Base-by-base conservation (phyloP, 35 echinoderm and acorn worm genomes). In the Eucidaris tribuloides region DNA sequence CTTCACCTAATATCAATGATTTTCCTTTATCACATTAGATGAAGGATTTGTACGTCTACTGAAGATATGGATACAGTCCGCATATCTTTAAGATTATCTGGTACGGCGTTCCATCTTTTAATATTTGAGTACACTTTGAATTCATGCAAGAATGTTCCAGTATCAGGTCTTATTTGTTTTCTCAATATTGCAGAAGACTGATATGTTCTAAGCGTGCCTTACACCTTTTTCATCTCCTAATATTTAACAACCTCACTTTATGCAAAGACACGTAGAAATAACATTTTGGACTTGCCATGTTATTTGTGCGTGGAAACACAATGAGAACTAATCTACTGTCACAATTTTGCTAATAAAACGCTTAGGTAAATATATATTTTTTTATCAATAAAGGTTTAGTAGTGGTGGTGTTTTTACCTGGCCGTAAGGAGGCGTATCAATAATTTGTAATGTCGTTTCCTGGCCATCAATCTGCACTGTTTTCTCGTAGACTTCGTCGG, bases 391-490 rank as follows among this genome's bases (percentile, higher is more conserved):
- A 5, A 4, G 5, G 20, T 2, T 76, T 25, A 3, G 41, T 42
- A 33, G 2, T 7, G 27, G 3, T 31, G 23, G 30, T 55, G 20
- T 32, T n/a, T 46, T 84, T 77, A 90, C 88, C 80, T 78, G 88
- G n/a, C 54, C 81, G 66, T 84, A 90, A n/a, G 88, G 28, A 38
- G 88, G 88, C 23, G 88, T 90, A 55, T 90, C 88, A 11, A 90
- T 24, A 24, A 90, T 71, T 15, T 90, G 80, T 42, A 90, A 19
- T 28, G 71, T 63, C 4, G 68, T 58, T 74, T 84, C 81, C 19
- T 84, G 66, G 7, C 81, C 81, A 39, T 90, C 88, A 32, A 90
- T 82, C 45, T 58, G n/a, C 9, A 90, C 30, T 36, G 81, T 90
- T 39, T 84, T 90, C 42, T 90, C 88, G 81, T 90, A 90, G 18